These are phyloP conservation scores for Hypomesus transpacificus DNA, from an alignment of 2,113 vertebrate genomes.

Conservation along the genomic window DNA sequence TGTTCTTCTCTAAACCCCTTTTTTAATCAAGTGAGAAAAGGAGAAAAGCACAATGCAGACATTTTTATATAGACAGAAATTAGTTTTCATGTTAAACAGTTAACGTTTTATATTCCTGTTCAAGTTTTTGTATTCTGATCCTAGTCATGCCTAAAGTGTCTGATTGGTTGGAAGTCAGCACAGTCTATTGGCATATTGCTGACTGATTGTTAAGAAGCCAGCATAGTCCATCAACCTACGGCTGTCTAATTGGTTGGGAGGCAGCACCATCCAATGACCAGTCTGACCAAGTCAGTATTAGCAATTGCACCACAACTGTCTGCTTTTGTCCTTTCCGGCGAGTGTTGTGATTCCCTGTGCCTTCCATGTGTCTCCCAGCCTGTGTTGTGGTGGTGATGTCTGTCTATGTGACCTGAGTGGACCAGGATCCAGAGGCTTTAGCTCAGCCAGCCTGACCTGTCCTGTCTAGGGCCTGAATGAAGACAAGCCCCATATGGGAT, in stretches of 20 bases:
- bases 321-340: slow-evolving; percentile 38
- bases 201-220: background rate
- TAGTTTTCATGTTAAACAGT: slow-evolving; percentile 20
- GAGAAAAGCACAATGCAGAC: slow-evolving; percentile 32
- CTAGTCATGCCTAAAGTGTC: slow-evolving; percentile 5
- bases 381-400: slow-evolving; percentile 25
- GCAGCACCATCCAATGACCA: no score
- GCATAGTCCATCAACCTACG: background rate
- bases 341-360: slow-evolving; percentile 19
- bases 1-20: slow-evolving; percentile 11
- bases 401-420: slow-evolving; percentile 25
- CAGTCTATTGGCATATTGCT: background rate
- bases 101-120: slow-evolving; percentile 36
- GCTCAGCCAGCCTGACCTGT: slow-evolving; percentile 32
- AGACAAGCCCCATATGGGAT: background rate
- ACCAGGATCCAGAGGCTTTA: slow-evolving; percentile 27
- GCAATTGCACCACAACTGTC: background rate
- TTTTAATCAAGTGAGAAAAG: slow-evolving; percentile 22
- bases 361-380: slow-evolving; percentile 18
- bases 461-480: slow-evolving; percentile 45
- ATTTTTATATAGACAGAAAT: slow-evolving; percentile 32
- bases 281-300: background rate
- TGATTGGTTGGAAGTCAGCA: background rate
- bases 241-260: no score
- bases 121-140: slow-evolving; percentile 44